Conservation (phyloP, 2,888 invertebrate species). For the Germaria angustata region DNA sequence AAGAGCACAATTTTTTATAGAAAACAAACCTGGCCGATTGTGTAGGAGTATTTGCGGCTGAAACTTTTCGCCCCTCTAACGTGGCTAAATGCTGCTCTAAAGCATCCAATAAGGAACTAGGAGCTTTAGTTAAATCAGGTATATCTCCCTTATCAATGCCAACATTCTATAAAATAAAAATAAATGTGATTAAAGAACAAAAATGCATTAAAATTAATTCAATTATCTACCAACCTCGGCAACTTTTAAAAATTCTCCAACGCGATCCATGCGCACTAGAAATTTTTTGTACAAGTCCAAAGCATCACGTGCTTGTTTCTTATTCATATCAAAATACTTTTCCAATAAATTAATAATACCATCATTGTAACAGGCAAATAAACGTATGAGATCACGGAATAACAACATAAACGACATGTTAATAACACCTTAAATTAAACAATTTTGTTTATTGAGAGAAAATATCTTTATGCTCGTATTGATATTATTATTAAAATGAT, state of each 20-base stretch:
- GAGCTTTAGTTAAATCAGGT: constrained; percentile 98
- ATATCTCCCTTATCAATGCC: constrained; percentile 99
- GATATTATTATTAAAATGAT: background rate
- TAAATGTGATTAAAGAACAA: background rate
- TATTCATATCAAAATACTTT: constrained; percentile 99
- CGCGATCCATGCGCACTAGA: constrained; percentile 98
- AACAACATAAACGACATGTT: constrained; percentile 99
- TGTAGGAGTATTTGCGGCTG: constrained; percentile 91
- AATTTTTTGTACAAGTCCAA: constrained; percentile 99
- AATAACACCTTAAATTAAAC: constrained; percentile 86
- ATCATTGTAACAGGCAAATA: constrained; percentile 99
- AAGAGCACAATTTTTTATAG: too few species aligned
- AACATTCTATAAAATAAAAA: constrained; percentile 84
- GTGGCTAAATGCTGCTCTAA: constrained; percentile 96
- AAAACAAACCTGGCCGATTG: constrained; percentile 88
- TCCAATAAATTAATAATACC: constrained; percentile 99
- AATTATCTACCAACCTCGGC: constrained; percentile 81
- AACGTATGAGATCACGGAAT: constrained; percentile 98
- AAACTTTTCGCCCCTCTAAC: constrained; percentile 95
- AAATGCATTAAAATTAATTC: background rate
- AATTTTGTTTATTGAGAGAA: background rate
- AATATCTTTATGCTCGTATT: background rate
- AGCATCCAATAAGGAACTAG: constrained; percentile 97
- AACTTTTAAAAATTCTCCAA: constrained; percentile 97
- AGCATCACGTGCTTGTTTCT: constrained; percentile 98